A percentile compares a stretch with the other conserved stretches of the same genome.
Evolutionary conservation across 2,113 vertebrate genomes (phyloP).

Genomic region (Actinemys pallida): DNA sequence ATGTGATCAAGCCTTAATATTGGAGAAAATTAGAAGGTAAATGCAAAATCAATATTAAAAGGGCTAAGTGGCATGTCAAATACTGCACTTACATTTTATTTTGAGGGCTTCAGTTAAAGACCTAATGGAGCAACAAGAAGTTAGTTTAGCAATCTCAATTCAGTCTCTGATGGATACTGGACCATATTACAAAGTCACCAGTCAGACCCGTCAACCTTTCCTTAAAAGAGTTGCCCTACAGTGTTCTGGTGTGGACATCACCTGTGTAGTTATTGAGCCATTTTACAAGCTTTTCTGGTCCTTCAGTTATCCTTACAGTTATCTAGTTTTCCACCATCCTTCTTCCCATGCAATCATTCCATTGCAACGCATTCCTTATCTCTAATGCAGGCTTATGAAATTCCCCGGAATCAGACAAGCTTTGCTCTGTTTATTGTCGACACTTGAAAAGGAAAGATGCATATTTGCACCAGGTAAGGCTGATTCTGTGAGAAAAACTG

Average conservation of each 20-base stretch:
- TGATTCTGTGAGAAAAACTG: not conserved
- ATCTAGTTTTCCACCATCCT: slow-evolving; percentile 20
- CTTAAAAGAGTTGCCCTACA: too few species aligned
- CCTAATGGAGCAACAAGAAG: too few species aligned
- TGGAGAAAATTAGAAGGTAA: too few species aligned
- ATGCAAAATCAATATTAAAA: too few species aligned
- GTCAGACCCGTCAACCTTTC: too few species aligned
- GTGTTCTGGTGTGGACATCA: not conserved
- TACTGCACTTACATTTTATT: too few species aligned
- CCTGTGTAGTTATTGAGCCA: slow-evolving; percentile 27
- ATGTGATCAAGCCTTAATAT: not conserved
- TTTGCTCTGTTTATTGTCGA: not conserved
- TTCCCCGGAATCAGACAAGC: not conserved
- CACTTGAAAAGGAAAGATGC: not conserved
- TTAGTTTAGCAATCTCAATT: too few species aligned
- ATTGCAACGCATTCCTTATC: not conserved
- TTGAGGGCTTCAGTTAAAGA: too few species aligned
- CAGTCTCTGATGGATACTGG: too few species aligned
- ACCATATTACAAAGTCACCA: too few species aligned
- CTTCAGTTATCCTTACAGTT: slow-evolving; percentile 17
- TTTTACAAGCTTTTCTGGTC: slow-evolving; percentile 36
- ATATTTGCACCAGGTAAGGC: not conserved
- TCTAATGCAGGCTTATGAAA: not conserved
- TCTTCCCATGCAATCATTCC: not conserved
- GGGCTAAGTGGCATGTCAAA: too few species aligned